phyloP scores from a whole-genome alignment of 2,888 invertebrate species.

The Micropterix aruncella region DNA sequence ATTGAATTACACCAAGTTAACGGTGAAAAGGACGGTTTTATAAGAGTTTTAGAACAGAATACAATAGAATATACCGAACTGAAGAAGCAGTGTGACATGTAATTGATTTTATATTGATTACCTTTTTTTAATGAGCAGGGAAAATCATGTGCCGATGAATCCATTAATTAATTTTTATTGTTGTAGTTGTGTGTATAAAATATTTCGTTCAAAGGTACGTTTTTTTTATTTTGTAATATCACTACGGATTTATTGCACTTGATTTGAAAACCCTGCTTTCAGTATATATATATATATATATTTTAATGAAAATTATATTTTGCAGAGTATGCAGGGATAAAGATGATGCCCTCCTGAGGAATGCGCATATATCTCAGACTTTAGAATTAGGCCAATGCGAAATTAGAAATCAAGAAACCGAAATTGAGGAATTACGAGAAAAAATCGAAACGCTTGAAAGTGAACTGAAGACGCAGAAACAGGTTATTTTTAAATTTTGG shows the following conservation, averaged over 20 bases:
- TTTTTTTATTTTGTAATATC: conserved; percentile 18
- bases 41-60: conserved; percentile 5
- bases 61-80: conserved; percentile 9
- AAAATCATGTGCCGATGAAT: no score
- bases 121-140: no score
- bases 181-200: background rate
- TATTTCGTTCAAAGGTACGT: conserved; percentile 14
- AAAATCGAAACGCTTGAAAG: conserved; percentile 41
- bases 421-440: conserved; percentile 43
- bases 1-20: background rate
- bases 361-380: conserved; percentile 71
- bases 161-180: no score
- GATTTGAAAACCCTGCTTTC: conserved; percentile 5
- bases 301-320: no score
- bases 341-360: conserved; percentile 58
- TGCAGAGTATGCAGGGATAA: conserved; percentile 59
- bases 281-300: no score
- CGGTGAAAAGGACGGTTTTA: conserved; percentile 15
- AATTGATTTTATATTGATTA: no score
- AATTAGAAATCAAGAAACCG: conserved; percentile 51
- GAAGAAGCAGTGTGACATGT: conserved; percentile 5
- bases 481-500: no score
- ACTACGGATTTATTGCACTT: conserved; percentile 8
- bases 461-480: conserved; percentile 36
- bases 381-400: conserved; percentile 64